Evolutionary conservation across 2,113 vertebrate species (phyloP).

Genomic region (Oryzias javanicus): DNA sequence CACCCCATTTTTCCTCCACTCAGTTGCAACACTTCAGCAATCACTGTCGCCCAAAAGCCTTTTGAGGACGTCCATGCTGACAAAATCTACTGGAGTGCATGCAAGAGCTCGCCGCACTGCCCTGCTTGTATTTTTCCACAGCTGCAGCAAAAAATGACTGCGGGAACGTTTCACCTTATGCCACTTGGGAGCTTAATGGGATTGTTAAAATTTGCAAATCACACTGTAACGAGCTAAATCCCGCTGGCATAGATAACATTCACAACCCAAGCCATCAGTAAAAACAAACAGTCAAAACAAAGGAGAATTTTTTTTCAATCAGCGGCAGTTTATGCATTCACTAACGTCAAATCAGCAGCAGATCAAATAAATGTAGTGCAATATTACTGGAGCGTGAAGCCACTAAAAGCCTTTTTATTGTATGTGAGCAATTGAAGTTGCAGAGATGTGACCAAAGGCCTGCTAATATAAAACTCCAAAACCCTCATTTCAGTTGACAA

Average conservation of each 20-base stretch:
- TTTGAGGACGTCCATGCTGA: conserved; percentile 16
- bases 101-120: conserved; percentile 13
- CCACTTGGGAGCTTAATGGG: conserved; percentile 12
- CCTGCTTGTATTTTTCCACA: conserved; percentile 36
- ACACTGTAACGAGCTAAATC: conserved; percentile 3
- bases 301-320: neutral
- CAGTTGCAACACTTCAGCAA: conserved; percentile 36
- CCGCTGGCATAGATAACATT: neutral
- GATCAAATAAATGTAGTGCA: conserved; percentile 4
- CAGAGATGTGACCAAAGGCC: conserved; percentile 46
- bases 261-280: neutral
- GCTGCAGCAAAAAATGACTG: neutral
- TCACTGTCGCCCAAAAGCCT: conserved; percentile 21
- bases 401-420: conserved; percentile 48
- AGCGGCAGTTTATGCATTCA: conserved; percentile 9
- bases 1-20: conserved; percentile 24
- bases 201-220: conserved; percentile 23
- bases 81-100: conserved; percentile 19
- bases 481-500: conserved; percentile 18
- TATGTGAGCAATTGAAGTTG: conserved; percentile 29
- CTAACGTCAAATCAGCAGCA: conserved; percentile 24
- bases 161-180: conserved; percentile 19
- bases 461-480: conserved; percentile 20
- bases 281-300: conserved; percentile 2
- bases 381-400: conserved; percentile 21